phyloP scores from a whole-genome alignment of 1,140 invertebrate genomes.

The Caerostris extrusa region DNA sequence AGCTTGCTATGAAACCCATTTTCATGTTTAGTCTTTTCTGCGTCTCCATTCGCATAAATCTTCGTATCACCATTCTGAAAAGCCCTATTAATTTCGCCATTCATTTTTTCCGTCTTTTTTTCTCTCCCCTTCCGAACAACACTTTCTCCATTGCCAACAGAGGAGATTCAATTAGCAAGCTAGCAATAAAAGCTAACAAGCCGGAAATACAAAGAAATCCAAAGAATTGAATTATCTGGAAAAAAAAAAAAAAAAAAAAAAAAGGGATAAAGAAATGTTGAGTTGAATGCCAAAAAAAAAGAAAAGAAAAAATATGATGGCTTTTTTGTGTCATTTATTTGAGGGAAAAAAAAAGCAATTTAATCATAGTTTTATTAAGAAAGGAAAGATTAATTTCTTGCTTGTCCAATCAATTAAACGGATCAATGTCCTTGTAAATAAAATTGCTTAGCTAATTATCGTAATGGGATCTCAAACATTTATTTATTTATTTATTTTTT shows the following conservation, averaged over 20 bases:
- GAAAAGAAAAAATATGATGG: not conserved
- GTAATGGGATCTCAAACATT: too few species aligned
- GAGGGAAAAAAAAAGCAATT: too few species aligned
- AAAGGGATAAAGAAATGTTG: not conserved
- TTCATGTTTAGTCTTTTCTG: not conserved
- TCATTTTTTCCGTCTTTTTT: not conserved
- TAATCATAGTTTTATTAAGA: too few species aligned
- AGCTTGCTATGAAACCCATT: not conserved
- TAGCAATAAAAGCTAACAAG: constrained; percentile 8
- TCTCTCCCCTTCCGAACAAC: not conserved
- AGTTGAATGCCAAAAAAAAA: not conserved
- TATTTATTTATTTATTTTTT: too few species aligned
- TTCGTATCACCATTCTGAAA: not conserved
- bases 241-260: not conserved
- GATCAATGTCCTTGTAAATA: too few species aligned
- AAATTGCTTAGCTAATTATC: too few species aligned
- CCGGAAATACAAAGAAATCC: constrained; percentile 16
- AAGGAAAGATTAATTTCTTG: too few species aligned
- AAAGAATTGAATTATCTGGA: constrained; percentile 15
- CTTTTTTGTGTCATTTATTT: too few species aligned
- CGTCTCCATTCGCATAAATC: not conserved
- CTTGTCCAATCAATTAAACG: too few species aligned
- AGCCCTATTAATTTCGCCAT: not conserved
- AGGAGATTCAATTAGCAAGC: constrained; percentile 42
- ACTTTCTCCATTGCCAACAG: constrained; percentile 31